Conservation (phyloP, 2,888 invertebrate genomes). For the Agrotis segetum region DNA sequence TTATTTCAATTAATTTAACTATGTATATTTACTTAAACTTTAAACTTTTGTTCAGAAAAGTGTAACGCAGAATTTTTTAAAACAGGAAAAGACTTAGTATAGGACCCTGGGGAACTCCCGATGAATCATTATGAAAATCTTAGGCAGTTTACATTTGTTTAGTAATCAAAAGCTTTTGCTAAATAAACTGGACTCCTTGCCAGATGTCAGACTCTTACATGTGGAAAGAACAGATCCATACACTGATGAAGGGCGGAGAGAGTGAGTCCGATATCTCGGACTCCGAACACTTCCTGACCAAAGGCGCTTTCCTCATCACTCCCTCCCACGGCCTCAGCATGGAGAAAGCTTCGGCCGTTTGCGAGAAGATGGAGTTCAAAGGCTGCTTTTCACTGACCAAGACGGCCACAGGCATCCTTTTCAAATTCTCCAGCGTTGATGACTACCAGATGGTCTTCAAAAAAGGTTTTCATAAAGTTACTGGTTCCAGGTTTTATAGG, state of each 20-base stretch:
- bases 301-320: constrained; percentile 96
- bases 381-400: constrained; percentile 96
- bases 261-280: constrained; percentile 95
- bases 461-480: constrained; percentile 97
- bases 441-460: constrained; percentile 96
- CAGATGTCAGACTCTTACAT: constrained; percentile 89
- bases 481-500: constrained; percentile 96
- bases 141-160: not conserved
- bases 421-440: constrained; percentile 96
- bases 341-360: constrained; percentile 96
- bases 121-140: not conserved
- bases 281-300: constrained; percentile 94
- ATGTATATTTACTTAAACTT: not conserved
- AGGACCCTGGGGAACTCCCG: constrained; percentile 11
- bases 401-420: constrained; percentile 96
- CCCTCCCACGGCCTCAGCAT: constrained; percentile 96
- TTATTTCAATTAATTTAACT: not conserved
- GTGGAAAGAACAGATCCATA: constrained; percentile 90
- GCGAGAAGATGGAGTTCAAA: constrained; percentile 97
- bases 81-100: constrained; percentile 1
- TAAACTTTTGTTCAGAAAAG: not conserved
- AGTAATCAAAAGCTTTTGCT: constrained; percentile 9
- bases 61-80: not conserved
- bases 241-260: constrained; percentile 93
- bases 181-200: constrained; percentile 50